Conservation (phyloP, 2,797 vertebrate species). For the Sardinella longiceps region DNA sequence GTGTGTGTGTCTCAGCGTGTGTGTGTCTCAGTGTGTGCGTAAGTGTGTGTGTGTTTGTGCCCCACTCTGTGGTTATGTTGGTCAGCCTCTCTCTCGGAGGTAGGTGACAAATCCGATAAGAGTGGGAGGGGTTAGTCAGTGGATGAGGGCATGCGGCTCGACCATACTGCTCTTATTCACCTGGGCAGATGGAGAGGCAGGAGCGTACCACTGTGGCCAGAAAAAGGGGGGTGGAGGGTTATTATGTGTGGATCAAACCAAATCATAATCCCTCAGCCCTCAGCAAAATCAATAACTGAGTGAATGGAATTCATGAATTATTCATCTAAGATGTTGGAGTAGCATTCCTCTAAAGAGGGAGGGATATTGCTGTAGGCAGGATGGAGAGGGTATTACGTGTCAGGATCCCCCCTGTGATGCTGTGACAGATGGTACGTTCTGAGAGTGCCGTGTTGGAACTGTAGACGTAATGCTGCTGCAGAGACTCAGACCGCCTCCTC, state of each 20-base stretch:
- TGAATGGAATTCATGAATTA: background rate
- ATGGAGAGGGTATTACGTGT: background rate
- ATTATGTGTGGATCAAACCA: background rate
- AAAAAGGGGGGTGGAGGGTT: slow-evolving; percentile 40
- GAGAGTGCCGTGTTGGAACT: slow-evolving; percentile 35
- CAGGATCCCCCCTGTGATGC: slow-evolving; percentile 23
- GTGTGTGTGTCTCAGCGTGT: background rate
- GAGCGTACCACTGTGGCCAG: slow-evolving; percentile 41
- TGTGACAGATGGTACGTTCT: slow-evolving; percentile 71
- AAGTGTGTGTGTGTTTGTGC: background rate
- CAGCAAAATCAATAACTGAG: background rate
- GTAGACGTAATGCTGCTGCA: slow-evolving; percentile 54
- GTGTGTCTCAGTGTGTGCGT: background rate
- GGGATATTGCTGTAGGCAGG: background rate
- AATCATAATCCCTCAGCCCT: background rate
- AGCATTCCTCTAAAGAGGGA: background rate
- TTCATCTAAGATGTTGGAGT: background rate
- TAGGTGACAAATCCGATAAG: slow-evolving; percentile 66
- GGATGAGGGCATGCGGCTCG: slow-evolving; percentile 51
- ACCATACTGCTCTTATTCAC: slow-evolving; percentile 65
- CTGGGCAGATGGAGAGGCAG: slow-evolving; percentile 74
- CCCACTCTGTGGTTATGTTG: background rate
- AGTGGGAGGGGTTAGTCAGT: slow-evolving; percentile 64
- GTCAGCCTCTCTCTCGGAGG: background rate
- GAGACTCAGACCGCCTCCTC: slow-evolving; percentile 59